Conservation (phyloP, 2,888 invertebrate genomes). For the Hydrotaea cyrtoneurina region DNA sequence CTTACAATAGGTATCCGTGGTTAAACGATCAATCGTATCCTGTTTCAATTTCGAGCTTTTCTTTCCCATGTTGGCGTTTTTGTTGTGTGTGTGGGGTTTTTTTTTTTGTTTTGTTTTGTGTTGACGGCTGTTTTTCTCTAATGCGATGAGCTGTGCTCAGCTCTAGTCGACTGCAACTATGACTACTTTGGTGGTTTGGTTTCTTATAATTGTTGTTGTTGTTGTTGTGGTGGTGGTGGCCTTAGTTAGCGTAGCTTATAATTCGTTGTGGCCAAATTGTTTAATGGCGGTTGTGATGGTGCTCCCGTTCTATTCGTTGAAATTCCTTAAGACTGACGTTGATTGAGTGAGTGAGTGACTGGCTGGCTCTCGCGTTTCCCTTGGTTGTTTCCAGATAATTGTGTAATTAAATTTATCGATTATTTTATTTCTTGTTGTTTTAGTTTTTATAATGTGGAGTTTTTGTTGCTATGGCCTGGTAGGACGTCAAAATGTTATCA, state of each 20-base stretch:
- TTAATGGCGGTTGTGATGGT: conserved; percentile 22
- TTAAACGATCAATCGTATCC: conserved; percentile 95
- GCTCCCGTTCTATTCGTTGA: not conserved
- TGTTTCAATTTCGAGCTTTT: conserved; percentile 97
- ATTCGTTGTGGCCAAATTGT: conserved; percentile 36
- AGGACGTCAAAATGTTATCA: not conserved
- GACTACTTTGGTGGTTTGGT: conserved; percentile 20
- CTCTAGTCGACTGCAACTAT: not conserved
- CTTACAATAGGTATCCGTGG: conserved; percentile 97
- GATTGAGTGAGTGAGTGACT: not conserved
- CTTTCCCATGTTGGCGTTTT: conserved; percentile 89
- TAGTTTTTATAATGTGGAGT: not conserved
- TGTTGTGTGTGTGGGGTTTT: too few species aligned
- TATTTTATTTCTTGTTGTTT: not conserved
- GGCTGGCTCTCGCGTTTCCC: too few species aligned
- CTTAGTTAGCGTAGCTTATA: not conserved
- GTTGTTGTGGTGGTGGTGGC: not conserved
- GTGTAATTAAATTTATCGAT: not conserved
- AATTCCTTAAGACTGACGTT: conserved; percentile 12
- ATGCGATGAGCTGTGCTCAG: not conserved
- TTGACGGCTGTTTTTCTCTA: conserved; percentile 1
- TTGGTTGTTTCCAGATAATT: not conserved
- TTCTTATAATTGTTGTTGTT: conserved; percentile 4
- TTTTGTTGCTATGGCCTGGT: not conserved
- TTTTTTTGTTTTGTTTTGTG: not conserved